Percentiles rank a stretch among this genome's conserved stretches.
Evolutionary conservation across 2,113 vertebrate species (phyloP).

Genomic region (Myrmecophaga tridactyla): DNA sequence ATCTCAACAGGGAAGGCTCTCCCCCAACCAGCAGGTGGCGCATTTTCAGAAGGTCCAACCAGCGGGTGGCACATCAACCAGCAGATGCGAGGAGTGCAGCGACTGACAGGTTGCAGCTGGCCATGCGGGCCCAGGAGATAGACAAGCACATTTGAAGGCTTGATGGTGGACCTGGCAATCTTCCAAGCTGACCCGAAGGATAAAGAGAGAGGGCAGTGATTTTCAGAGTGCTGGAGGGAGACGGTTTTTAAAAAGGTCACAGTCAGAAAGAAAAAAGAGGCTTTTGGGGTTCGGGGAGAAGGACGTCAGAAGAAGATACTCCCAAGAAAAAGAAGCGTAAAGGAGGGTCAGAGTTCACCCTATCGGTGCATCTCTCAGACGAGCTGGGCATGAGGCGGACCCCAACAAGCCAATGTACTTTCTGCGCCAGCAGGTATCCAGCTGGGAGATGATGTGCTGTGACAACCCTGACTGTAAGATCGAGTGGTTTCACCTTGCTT

Average conservation of each 20-base stretch:
- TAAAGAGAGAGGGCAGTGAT: constrained; percentile 93
- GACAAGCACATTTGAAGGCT: constrained; percentile 98
- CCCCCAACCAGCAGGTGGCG: constrained; percentile 90
- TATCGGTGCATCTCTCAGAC: constrained; percentile 95
- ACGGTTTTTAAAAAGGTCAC: constrained; percentile 89
- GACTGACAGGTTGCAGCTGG: constrained; percentile 98
- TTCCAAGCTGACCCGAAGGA: constrained; percentile 98
- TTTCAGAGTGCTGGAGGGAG: constrained; percentile 89
- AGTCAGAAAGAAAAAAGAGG: constrained; percentile 92
- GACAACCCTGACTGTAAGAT: constrained; percentile 99
- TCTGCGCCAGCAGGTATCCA: constrained; percentile 97
- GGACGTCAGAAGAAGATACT: constrained; percentile 94
- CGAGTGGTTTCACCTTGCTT: constrained; percentile 99
- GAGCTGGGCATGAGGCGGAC: constrained; percentile 98
- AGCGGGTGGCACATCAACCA: too few species aligned
- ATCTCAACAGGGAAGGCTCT: constrained; percentile 90
- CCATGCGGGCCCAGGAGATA: constrained; percentile 99
- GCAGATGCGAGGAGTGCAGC: constrained; percentile 96
- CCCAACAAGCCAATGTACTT: constrained; percentile 98
- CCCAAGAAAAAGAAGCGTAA: constrained; percentile 96
- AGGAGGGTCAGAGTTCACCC: constrained; percentile 91
- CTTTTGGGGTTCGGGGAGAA: constrained; percentile 90
- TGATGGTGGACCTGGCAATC: constrained; percentile 95
- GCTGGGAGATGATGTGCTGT: constrained; percentile 98
- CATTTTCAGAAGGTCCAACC: constrained; percentile 96